phyloP scores from a whole-genome alignment of 2,797 vertebrate genomes.

The Echeneis naucrates region DNA sequence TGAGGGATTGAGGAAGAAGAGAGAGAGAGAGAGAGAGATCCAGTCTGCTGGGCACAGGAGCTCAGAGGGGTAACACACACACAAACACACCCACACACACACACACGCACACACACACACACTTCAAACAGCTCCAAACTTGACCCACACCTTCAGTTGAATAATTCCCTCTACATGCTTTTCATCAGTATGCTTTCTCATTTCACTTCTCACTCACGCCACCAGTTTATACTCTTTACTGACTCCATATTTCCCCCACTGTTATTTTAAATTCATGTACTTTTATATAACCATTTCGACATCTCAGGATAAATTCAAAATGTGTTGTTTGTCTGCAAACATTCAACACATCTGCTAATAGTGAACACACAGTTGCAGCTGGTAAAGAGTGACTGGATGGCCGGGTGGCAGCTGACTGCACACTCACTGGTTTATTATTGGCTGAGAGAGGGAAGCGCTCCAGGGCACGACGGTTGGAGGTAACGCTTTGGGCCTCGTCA shows the following conservation, averaged over 20 bases:
- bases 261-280: slow-evolving; percentile 36
- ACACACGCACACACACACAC: slow-evolving; percentile 29
- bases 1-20: slow-evolving; percentile 58
- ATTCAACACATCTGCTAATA: slow-evolving; percentile 41
- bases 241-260: slow-evolving; percentile 9
- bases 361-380: slow-evolving; percentile 23
- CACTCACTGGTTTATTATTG: slow-evolving; percentile 68
- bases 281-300: slow-evolving; percentile 25
- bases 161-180: slow-evolving; percentile 23
- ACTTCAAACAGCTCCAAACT: slow-evolving; percentile 25
- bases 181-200: slow-evolving; percentile 7
- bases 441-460: slow-evolving; percentile 61
- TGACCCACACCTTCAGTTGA: slow-evolving; percentile 27
- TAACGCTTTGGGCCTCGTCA: slow-evolving; percentile 67
- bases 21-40: slow-evolving; percentile 38
- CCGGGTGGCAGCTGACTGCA: slow-evolving; percentile 58
- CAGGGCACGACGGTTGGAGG: slow-evolving; percentile 62
- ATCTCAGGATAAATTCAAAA: slow-evolving; percentile 27
- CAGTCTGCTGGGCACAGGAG: slow-evolving; percentile 57
- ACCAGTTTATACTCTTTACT: slow-evolving; percentile 17
- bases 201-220: slow-evolving; percentile 43
- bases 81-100: slow-evolving; percentile 37
- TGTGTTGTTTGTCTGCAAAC: slow-evolving; percentile 42
- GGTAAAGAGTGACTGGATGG: slow-evolving; percentile 45
- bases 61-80: slow-evolving; percentile 38